Evolutionary conservation across 2,113 vertebrate species (phyloP), one percentile per base, ranked within the genome.

Genomic region (Brachypodius melanocephalos): DNA sequence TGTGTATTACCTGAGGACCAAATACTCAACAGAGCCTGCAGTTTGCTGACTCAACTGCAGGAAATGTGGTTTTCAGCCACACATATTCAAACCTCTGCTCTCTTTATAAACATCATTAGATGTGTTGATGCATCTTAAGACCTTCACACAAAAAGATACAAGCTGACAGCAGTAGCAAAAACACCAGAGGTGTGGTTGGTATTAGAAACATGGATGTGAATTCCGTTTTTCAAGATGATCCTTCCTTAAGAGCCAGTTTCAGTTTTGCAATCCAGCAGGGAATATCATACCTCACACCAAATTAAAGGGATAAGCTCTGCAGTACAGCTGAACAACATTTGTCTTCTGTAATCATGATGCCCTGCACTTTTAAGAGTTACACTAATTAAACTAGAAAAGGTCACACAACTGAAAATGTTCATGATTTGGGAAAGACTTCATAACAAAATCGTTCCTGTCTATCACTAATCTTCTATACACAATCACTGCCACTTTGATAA

Each of bases 331-430:
- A 89, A 73, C 59, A 71, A 61, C 58, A 40, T 79, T 80, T 88
- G 78, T 77, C 78, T 85, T 54, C 87, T 32, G 29, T 29, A 85
- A 82, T 87, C 45, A 69, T 1, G 16, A 54, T 14, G 63, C 17
- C 49, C 40, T 14, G 29, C 15, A 31, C 66, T 92, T 93, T 85
- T 40, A 91, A 76, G 26, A 93, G 75, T 43, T 93, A 89, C 81
- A 58, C 55, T 96, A 96, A 96, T 88, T 85, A 69, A 95, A 93
- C 62, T 4, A 54, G 94, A 95, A 97, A 96, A 96, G 95, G 93
- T 95, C 89, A 94, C 63, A 75, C 51, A 67, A 73, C n/a, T 67
- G 87, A 91, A 97, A 94, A 89, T 3, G 21, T 69, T 89, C 43
- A 63, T 12, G 19, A 90, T 93, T 85, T 74, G 75, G 71, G 75